phyloP scores from a whole-genome alignment of 2,888 invertebrate genomes.

The Theristus sp. region DNA sequence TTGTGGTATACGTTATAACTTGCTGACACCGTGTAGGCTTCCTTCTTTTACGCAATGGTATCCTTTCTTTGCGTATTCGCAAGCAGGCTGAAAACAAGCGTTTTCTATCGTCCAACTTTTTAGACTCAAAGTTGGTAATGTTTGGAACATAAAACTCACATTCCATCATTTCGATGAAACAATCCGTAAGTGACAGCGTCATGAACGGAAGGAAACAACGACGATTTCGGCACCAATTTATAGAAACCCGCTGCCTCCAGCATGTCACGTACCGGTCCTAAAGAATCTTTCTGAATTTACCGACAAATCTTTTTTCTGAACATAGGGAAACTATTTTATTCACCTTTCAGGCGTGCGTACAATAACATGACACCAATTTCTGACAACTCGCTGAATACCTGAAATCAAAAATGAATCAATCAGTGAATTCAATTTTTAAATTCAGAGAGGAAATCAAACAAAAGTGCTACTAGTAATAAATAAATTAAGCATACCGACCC shows the following conservation, averaged over 20 bases:
- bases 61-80: no score
- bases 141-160: neutral
- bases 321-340: no score
- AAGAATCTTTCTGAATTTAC: neutral
- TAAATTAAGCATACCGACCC: neutral
- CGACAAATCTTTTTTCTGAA: neutral
- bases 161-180: neutral
- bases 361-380: neutral
- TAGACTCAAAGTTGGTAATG: neutral
- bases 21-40: no score
- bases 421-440: neutral
- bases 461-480: no score
- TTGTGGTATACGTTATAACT: no score
- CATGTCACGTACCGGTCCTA: conserved; percentile 1
- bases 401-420: neutral
- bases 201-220: neutral
- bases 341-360: neutral
- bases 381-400: neutral
- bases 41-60: no score
- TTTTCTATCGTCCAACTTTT: no score
- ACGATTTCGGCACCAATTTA: neutral
- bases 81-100: no score
- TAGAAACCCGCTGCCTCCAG: neutral
- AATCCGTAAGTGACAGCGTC: conserved; percentile 1
- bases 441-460: no score